phyloP scores from a whole-genome alignment of 2,797 vertebrate species.

The Bovichtus variegatus region DNA sequence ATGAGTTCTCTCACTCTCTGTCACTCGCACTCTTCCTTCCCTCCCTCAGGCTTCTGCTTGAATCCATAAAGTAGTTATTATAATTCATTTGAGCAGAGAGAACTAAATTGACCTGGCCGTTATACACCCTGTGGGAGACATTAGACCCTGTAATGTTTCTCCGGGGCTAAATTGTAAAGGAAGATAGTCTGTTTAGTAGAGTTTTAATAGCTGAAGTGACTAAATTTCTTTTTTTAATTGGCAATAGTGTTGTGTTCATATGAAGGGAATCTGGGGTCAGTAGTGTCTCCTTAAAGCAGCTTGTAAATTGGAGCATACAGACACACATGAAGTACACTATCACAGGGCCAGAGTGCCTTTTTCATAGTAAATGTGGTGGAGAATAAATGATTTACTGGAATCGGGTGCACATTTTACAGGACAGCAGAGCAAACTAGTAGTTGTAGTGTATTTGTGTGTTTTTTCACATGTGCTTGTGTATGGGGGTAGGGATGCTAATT shows the following conservation, averaged over 20 bases:
- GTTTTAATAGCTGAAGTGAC: conserved; percentile 30
- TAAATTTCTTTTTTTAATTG: background rate
- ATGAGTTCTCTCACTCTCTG: conserved; percentile 47
- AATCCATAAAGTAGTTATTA: conserved; percentile 56
- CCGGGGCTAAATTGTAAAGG: conserved; percentile 16
- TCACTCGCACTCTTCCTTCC: conserved; percentile 35
- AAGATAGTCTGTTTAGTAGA: conserved; percentile 22
- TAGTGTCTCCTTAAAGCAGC: background rate
- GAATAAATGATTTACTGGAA: background rate
- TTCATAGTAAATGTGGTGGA: background rate
- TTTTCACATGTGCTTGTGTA: background rate
- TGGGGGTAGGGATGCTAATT: background rate
- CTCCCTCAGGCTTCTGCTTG: conserved; percentile 30
- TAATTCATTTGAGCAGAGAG: conserved; percentile 42
- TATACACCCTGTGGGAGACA: conserved; percentile 44
- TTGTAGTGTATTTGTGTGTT: background rate
- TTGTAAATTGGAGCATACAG: background rate
- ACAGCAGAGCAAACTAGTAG: background rate
- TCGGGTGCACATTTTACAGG: background rate
- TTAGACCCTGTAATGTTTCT: conserved; percentile 30
- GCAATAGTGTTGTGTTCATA: background rate
- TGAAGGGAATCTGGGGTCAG: background rate
- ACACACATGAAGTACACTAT: background rate
- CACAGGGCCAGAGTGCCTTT: background rate
- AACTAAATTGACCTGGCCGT: conserved; percentile 45